Evolutionary conservation across 64 coral and sea anemone species (phyloP).

Genomic region (Porites lutea): DNA sequence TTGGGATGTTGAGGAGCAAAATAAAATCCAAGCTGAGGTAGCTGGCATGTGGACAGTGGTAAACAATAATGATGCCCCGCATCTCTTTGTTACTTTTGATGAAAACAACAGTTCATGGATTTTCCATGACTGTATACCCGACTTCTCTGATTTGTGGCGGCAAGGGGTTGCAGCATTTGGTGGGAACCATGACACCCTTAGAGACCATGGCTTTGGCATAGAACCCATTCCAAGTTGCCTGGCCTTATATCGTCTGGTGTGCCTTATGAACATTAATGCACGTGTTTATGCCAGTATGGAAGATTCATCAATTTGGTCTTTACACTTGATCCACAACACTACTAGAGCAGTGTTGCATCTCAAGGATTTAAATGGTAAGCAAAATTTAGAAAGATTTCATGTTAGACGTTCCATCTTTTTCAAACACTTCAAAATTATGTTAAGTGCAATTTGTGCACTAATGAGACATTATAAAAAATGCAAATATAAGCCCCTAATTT

Average conservation of each 20-base stretch:
- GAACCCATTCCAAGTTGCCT: conserved; percentile 95
- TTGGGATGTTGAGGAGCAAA: conserved; percentile 97
- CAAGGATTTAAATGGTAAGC: conserved; percentile 91
- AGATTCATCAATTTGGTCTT: conserved; percentile 79
- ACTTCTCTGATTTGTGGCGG: conserved; percentile 3
- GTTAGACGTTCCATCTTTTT: too few relatives aligned
- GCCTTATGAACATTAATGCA: conserved; percentile 85
- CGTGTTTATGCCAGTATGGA: conserved; percentile 74
- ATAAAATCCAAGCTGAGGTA: conserved; percentile 87
- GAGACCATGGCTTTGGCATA: conserved; percentile 47
- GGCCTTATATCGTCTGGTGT: conserved; percentile 88
- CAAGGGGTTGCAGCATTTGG: background rate
- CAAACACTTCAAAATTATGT: too few relatives aligned
- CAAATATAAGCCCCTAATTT: too few relatives aligned
- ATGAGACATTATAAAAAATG: too few relatives aligned
- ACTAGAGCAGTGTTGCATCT: conserved; percentile 77
- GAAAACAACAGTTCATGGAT: conserved; percentile 54
- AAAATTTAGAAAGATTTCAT: background rate
- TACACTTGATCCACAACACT: conserved; percentile 71
- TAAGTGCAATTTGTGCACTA: too few relatives aligned
- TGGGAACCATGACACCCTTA: conserved; percentile 8
- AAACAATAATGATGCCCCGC: conserved; percentile 45
- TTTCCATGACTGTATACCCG: conserved; percentile 25
- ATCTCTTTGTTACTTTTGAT: conserved; percentile 70
- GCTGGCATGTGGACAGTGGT: conserved; percentile 76